phyloP scores from a whole-genome alignment of 2,113 vertebrate genomes.

The Vidua macroura region DNA sequence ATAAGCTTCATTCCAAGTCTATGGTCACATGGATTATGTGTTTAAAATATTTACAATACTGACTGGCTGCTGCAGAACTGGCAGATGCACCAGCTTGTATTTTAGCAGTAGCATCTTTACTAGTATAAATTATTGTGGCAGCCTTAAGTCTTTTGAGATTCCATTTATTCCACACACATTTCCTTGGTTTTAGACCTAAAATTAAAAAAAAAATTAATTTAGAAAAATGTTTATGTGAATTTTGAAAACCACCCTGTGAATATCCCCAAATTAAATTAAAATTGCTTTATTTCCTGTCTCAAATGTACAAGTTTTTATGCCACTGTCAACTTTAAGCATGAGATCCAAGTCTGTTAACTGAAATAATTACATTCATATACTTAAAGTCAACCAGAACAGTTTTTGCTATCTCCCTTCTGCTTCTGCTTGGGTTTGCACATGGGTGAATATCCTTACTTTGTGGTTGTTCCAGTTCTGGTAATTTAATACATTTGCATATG shows the following conservation, averaged over 20 bases:
- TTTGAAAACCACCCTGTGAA: neutral
- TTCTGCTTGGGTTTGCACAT: constrained; percentile 8
- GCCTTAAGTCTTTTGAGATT: neutral
- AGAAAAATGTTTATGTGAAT: constrained; percentile 6
- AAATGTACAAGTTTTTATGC: neutral
- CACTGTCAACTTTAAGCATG: neutral
- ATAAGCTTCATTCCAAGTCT: neutral
- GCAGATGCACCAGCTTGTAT: neutral
- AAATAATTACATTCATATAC: neutral
- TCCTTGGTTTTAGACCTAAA: constrained; percentile 44
- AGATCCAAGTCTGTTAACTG: neutral
- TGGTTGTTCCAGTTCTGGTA: constrained; percentile 13
- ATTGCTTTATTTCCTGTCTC: neutral
- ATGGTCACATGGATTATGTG: neutral
- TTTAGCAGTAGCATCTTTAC: neutral
- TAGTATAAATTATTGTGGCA: neutral
- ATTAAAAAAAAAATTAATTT: neutral
- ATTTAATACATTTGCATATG: constrained; percentile 41
- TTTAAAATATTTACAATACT: neutral
- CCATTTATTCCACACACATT: constrained; percentile 45
- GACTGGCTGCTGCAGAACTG: neutral
- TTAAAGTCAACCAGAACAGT: neutral
- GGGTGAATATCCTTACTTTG: neutral
- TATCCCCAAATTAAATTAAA: neutral
- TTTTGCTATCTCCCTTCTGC: neutral